A percentile compares a stretch with the other conserved stretches of the same genome.
Conservation (phyloP, 2,113 vertebrate genomes). For the Paramisgurnus dabryanus region DNA sequence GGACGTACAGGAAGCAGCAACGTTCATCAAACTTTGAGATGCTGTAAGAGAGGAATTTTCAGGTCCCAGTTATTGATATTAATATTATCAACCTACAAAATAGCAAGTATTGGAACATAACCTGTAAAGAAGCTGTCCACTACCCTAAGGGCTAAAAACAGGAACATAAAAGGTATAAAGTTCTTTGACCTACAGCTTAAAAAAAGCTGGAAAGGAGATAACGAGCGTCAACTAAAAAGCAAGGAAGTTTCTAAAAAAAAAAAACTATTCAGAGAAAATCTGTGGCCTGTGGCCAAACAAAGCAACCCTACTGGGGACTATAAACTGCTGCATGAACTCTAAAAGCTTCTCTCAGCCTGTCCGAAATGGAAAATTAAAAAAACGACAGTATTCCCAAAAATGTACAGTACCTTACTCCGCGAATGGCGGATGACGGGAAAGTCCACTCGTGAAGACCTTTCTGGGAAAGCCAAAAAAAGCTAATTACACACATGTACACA, state of each 20-base stretch:
- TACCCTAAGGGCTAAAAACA: not conserved
- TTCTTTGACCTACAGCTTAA: conserved; percentile 28
- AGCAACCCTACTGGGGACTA: not conserved
- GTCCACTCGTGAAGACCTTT: conserved; percentile 82
- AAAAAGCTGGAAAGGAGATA: conserved; percentile 2
- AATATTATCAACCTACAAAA: not conserved
- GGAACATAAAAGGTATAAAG: conserved; percentile 37
- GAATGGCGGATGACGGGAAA: conserved; percentile 78
- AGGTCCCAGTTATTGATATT: not conserved
- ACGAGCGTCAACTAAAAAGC: conserved; percentile 14
- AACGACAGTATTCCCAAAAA: not conserved
- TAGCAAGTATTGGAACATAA: conserved; percentile 19
- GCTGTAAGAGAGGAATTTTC: conserved; percentile 62
- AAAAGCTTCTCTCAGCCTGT: not conserved
- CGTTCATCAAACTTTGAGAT: conserved; percentile 84
- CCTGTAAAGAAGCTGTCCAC: not conserved
- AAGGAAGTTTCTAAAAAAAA: conserved; percentile 8
- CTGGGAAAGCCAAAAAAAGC: conserved; percentile 65
- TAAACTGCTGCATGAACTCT: not conserved
- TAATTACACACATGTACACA: not conserved
- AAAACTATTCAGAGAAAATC: conserved; percentile 39
- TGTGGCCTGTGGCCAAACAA: not conserved
- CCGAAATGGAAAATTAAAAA: not conserved
- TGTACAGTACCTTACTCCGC: conserved; percentile 82
- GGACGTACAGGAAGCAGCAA: conserved; percentile 87